Base-by-base conservation (phyloP, 2,797 vertebrate genomes). In the Propithecus deckenii region DNA sequence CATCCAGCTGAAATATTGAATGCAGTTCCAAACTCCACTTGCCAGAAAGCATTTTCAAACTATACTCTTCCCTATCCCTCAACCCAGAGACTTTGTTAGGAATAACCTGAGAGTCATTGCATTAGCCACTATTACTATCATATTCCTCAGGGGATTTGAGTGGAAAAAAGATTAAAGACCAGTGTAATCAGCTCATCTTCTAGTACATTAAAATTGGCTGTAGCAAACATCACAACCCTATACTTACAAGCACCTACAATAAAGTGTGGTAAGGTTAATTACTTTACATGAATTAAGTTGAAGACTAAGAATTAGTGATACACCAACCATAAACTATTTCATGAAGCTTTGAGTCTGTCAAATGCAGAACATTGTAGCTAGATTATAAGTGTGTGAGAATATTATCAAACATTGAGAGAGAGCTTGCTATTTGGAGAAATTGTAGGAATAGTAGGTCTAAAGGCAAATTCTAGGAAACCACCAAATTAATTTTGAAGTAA, bases 261-360 rank as follows among this genome's bases (percentile, higher is more conserved):
- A 71, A 88, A 83, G 61, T 74, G 41, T 69, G 38, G 6, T 74
- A 20, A 76, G 71, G 65, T 38, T 74, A 85, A 74, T 80, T 41
- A 71, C 14, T 90, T 32, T 91, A 35, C 57, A 46, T 69, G 87
- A 81, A 93, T 50, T 86, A 91, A 67, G 35, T 95, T 61, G 85
- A 86, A 93, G 85, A 90, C 30, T 81, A 87, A 93, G 90, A 89
- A 78, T 95, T 99, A 99, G 98, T 99, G 99, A 69, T 99, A 98
- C 97, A 99, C 99, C 8, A 99, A 2, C 25, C 11, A 41, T 3
- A 63, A 48, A 88, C 48, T 85, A 1, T 88, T 88, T 74, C 30
- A 84, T 20, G 52, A 85, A 89, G 50, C 55, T 83, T 89, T 75
- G 65, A 69, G 91, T 80, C 32, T 91, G 9, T 79, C n/a, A 79